A percentile compares a stretch with the other conserved stretches of the same genome.
Evolutionary conservation across 2,113 vertebrate species (phyloP).

Genomic region (Xyliphius kryptos): DNA sequence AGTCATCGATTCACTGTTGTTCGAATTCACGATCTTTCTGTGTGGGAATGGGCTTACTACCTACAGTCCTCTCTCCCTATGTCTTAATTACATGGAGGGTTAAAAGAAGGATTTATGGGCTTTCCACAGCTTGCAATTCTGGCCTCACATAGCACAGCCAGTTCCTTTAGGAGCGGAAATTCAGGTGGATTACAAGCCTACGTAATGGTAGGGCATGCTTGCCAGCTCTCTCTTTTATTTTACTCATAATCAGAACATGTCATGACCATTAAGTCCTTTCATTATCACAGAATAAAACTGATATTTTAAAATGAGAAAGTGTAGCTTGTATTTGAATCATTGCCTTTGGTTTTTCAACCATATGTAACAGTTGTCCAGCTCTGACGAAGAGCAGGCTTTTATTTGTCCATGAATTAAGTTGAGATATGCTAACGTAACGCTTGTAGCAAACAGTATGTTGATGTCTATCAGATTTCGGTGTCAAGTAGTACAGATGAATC

Average conservation of each 20-base stretch:
- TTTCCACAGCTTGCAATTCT: conserved; percentile 25
- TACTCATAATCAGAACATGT: conserved; percentile 10
- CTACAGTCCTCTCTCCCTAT: conserved; percentile 10
- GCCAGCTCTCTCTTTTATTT: conserved; percentile 11
- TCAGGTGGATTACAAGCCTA: conserved; percentile 22
- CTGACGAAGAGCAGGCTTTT: conserved; percentile 12
- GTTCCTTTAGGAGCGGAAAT: conserved; percentile 20
- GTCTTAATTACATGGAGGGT: conserved; percentile 31
- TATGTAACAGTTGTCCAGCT: not conserved
- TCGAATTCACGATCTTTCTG: not conserved
- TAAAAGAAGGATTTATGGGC: conserved; percentile 34
- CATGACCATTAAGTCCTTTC: not conserved
- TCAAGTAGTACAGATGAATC: conserved; percentile 18
- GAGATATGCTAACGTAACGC: conserved; percentile 12
- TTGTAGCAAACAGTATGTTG: conserved; percentile 16
- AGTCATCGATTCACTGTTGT: too few species aligned
- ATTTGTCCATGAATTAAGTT: not conserved
- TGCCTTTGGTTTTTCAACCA: too few species aligned
- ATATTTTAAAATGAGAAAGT: too few species aligned
- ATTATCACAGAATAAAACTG: not conserved
- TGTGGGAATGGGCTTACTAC: conserved; percentile 8
- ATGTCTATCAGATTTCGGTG: conserved; percentile 1
- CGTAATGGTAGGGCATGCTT: conserved; percentile 19
- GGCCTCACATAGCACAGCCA: conserved; percentile 1
- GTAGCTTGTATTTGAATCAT: too few species aligned